These are phyloP conservation scores for Sacculina carcini DNA, from an alignment of 2,888 invertebrate species.

Conservation along the genomic window DNA sequence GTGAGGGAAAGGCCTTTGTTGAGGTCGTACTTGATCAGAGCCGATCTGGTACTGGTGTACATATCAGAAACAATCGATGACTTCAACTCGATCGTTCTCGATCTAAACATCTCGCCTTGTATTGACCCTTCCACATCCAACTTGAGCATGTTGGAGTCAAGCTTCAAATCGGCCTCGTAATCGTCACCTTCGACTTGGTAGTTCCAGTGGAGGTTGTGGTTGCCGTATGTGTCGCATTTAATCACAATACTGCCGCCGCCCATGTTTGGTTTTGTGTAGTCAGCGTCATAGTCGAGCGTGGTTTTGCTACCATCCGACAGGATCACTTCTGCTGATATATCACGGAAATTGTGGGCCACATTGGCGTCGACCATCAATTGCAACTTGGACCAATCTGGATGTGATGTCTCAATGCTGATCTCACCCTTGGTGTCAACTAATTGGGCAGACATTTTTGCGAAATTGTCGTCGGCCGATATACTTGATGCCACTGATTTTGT, in stretches of 20 bases:
- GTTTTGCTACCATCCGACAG: neutral
- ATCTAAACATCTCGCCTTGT: neutral
- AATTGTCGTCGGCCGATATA: neutral
- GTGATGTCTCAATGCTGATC: neutral
- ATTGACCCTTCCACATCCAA: neutral
- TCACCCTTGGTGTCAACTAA: neutral
- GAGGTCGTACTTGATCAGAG: neutral
- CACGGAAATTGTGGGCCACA: neutral
- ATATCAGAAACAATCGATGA: neutral
- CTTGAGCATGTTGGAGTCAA: neutral
- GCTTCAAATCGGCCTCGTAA: neutral
- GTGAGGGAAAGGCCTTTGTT: neutral
- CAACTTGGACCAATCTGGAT: neutral
- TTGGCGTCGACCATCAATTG: neutral
- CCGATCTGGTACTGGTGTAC: neutral
- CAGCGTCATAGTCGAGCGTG: neutral
- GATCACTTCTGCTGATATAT: neutral
- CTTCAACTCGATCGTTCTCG: neutral
- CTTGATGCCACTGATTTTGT: neutral
- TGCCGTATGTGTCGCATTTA: neutral
- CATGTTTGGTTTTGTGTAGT: neutral
- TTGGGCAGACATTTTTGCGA: neutral
- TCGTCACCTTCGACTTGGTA: neutral
- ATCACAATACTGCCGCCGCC: neutral
- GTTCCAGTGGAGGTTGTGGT: neutral